These are phyloP conservation scores for Hycleus phaleratus DNA, from an alignment of 1,140 invertebrate species.

Conservation along the genomic window DNA sequence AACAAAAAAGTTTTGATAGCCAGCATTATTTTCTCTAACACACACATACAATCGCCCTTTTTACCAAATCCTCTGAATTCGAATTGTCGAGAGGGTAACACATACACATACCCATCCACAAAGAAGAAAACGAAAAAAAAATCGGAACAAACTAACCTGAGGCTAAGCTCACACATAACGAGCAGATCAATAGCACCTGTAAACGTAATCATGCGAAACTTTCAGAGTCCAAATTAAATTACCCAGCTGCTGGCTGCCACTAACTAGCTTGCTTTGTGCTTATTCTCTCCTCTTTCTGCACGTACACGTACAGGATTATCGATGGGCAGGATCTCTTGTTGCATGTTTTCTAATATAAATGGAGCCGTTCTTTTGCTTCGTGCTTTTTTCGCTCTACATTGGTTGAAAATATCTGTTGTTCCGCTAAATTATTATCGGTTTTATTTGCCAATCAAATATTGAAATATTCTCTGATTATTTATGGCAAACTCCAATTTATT, in stretches of 20 bases:
- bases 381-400: no score
- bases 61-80: constrained; percentile 2
- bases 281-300: neutral
- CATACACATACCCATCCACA: no score
- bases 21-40: constrained; percentile 4
- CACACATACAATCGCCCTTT: no score
- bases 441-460: neutral
- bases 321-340: neutral
- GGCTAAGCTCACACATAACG: constrained; percentile 25
- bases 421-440: neutral
- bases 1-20: constrained; percentile 8
- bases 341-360: neutral
- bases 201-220: constrained; percentile 33
- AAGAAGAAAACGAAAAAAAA: neutral
- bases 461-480: neutral
- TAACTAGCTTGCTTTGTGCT: constrained; percentile 22
- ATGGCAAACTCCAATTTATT: neutral
- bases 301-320: neutral
- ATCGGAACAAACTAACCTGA: constrained; percentile 10
- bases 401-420: no score
- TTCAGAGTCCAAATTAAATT: constrained; percentile 30
- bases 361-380: neutral
- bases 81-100: neutral
- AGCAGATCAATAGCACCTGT: constrained; percentile 34
- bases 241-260: constrained; percentile 20